Evolutionary conservation across 2,888 invertebrate species (phyloP), one percentile per base, ranked within the genome.

Genomic region (Portevinia maculata): DNA sequence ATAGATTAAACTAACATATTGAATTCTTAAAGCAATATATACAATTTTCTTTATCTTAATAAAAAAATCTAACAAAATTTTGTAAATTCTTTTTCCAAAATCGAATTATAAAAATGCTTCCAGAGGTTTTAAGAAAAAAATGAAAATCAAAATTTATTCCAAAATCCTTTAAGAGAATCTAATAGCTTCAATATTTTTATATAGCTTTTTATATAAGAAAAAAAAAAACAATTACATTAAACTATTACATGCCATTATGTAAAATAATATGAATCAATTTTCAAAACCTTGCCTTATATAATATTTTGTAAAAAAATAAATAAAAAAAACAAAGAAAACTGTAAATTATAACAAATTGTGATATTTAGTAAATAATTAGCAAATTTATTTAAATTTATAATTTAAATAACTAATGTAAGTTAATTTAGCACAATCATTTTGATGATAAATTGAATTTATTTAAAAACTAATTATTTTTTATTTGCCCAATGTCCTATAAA

Each of bases 81-180:
- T 76, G 60, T 69, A 75, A 48, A 79, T 19, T 50, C 24, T 3
- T 69, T 64, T 60, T 81, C 64, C 64, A 37, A 76, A 59, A 75
- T 81, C 64, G 7, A 81, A 70, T 41, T 60, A 55, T 74, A 79
- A n/a, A n/a, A 64, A 81, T 81, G 79, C 79, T 81, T 81, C 79
- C 79, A 81, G 32, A 70, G 44, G 30, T 69, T 50, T 62, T 57
- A 69, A 69, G 9, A 44, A 57, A 32, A 28, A 15, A 28, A 55
- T 48, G 46, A 5, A 13, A 30, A 34, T 8, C 11, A 84, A 81
- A 81, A 85, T 86, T 85, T 87, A 85, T 86, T 85, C 84, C 67
- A 73, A 84, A 85, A 75, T 86, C 86, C 79, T 88, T 86, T 86
- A 85, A 88, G 87, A 86, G 87, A 85, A 86, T 85, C 78, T 86